Evolutionary conservation across 1,140 invertebrate species (phyloP).

Genomic region (Liolophura sinensis): DNA sequence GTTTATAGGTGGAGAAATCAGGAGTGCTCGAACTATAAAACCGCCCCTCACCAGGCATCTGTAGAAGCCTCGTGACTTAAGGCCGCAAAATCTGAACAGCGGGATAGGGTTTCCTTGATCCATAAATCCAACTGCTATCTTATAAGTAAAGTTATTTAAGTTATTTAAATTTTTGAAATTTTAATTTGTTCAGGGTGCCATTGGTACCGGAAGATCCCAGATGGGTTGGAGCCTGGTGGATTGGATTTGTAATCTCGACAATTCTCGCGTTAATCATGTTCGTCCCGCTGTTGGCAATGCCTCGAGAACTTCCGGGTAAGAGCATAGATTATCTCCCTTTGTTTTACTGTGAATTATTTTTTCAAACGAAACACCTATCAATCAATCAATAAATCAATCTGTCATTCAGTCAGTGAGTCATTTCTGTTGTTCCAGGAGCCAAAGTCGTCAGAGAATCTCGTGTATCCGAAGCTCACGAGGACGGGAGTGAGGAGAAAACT

Average conservation of each 20-base stretch:
- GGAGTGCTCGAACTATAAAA: too few relatives aligned
- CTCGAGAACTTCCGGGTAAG: conserved; percentile 63
- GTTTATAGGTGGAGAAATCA: too few relatives aligned
- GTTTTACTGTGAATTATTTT: too few relatives aligned
- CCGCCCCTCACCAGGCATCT: too few relatives aligned
- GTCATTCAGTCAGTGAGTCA: too few relatives aligned
- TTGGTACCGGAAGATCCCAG: conserved; percentile 67
- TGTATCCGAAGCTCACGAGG: conserved; percentile 71
- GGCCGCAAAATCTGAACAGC: too few relatives aligned
- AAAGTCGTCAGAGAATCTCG: conserved; percentile 58
- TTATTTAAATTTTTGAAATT: neutral
- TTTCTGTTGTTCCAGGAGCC: conserved; percentile 27
- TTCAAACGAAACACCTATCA: conserved; percentile 1
- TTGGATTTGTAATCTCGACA: conserved; percentile 84
- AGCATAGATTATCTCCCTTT: neutral
- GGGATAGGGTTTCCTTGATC: too few relatives aligned
- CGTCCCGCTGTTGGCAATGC: conserved; percentile 85
- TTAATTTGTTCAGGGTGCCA: conserved; percentile 11
- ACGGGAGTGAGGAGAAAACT: conserved; percentile 24
- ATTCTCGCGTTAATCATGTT: conserved; percentile 77
- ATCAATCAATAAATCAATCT: neutral
- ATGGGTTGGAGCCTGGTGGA: conserved; percentile 95
- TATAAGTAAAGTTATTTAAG: too few relatives aligned
- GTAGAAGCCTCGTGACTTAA: too few relatives aligned
- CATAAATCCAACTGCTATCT: too few relatives aligned